Evolutionary conservation across 2,113 vertebrate species (phyloP).

Genomic region (Thalassoma bifasciatum): DNA sequence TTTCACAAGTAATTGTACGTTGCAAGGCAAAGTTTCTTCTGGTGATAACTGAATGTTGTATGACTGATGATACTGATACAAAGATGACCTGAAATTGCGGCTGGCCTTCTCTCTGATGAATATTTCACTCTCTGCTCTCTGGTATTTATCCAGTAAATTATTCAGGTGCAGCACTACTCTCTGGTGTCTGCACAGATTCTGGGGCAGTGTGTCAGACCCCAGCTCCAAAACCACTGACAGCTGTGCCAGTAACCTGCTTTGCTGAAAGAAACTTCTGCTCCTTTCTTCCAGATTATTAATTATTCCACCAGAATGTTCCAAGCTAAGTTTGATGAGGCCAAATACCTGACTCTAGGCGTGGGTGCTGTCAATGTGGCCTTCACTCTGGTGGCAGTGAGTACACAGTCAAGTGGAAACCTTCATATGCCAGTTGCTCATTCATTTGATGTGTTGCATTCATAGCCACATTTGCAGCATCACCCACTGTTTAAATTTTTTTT

Average conservation of each 20-base stretch:
- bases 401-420: not conserved
- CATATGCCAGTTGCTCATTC: not conserved
- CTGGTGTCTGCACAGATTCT: not conserved
- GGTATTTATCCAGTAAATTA: slow-evolving; percentile 4
- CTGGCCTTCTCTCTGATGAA: not conserved
- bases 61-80: no score
- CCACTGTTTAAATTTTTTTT: not conserved
- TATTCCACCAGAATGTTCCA: slow-evolving; percentile 80
- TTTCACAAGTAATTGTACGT: no score
- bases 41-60: no score
- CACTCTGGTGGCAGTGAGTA: slow-evolving; percentile 77
- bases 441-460: no score
- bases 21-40: no score
- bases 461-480: not conserved
- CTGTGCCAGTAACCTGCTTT: slow-evolving; percentile 23
- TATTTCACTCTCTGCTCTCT: not conserved
- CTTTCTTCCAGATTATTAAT: slow-evolving; percentile 80
- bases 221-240: not conserved
- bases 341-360: slow-evolving; percentile 76
- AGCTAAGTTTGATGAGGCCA: slow-evolving; percentile 72
- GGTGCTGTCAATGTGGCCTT: slow-evolving; percentile 78
- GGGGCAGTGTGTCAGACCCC: slow-evolving; percentile 21
- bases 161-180: slow-evolving; percentile 7
- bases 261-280: slow-evolving; percentile 1
- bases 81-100: not conserved